phyloP scores from a whole-genome alignment of 2,888 invertebrate species.

The Dicyrtoma fusca region DNA sequence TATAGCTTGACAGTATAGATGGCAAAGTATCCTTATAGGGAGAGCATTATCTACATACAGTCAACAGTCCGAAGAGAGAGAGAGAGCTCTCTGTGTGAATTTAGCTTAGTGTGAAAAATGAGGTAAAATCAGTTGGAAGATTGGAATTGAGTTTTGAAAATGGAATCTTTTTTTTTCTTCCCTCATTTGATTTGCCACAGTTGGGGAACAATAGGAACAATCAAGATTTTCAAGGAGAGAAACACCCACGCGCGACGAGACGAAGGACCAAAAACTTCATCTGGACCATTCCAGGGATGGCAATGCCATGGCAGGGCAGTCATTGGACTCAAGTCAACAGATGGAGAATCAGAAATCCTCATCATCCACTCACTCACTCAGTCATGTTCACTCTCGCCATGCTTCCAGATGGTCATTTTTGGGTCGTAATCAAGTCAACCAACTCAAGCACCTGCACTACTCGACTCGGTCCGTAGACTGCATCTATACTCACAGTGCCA shows the following conservation, averaged over 20 bases:
- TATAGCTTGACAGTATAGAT: no score
- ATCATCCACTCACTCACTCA: no score
- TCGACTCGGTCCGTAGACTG: no score
- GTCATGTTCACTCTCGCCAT: conserved; percentile 2
- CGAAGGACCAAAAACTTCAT: neutral
- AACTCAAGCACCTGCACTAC: conserved; percentile 35
- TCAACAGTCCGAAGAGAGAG: no score
- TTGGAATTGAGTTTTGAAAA: conserved; percentile 29
- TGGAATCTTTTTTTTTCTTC: conserved; percentile 18
- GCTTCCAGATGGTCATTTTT: conserved; percentile 40
- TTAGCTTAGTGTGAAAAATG: conserved; percentile 29
- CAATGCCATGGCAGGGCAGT: no score
- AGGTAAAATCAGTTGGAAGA: conserved; percentile 31
- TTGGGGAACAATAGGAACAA: conserved; percentile 31
- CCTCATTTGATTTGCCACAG: conserved; percentile 25
- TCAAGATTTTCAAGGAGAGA: conserved; percentile 35
- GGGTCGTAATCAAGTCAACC: conserved; percentile 34
- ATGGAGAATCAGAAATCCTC: conserved; percentile 14
- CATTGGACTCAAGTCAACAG: conserved; percentile 24
- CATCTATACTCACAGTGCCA: neutral
- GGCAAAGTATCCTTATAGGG: no score
- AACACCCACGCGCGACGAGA: conserved; percentile 27
- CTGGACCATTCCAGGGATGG: conserved; percentile 2
- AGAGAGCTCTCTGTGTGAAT: no score
- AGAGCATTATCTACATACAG: no score